These are phyloP conservation scores for Drosophila willistoni DNA, from an alignment of 1,140 invertebrate species.

Conservation along the genomic window DNA sequence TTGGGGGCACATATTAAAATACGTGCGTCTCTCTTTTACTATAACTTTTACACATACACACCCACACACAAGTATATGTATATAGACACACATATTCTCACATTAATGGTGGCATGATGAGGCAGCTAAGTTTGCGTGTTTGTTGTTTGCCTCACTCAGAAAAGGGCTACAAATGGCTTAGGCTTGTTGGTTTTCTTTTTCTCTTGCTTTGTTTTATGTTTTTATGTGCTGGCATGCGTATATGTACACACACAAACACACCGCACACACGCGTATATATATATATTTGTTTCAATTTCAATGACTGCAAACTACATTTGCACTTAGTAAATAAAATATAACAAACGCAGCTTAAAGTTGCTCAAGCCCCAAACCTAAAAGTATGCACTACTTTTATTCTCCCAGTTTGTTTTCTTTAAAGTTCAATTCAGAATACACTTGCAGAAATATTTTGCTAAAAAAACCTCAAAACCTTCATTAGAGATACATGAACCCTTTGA, in stretches of 20 bases:
- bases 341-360: conserved; percentile 65
- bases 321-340: conserved; percentile 82
- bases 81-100: conserved; percentile 41
- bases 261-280: not conserved
- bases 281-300: conserved; percentile 79
- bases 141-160: conserved; percentile 68
- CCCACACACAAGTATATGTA: not conserved
- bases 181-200: conserved; percentile 47
- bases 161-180: conserved; percentile 79
- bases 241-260: conserved; percentile 17
- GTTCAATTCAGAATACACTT: not conserved
- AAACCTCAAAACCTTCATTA: no score
- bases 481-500: no score
- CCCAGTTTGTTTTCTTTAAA: not conserved
- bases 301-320: conserved; percentile 80
- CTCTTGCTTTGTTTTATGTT: conserved; percentile 12
- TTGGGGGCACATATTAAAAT: conserved; percentile 83
- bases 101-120: conserved; percentile 78
- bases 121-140: conserved; percentile 69
- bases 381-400: conserved; percentile 19
- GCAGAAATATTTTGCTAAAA: not conserved
- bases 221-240: conserved; percentile 44
- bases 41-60: conserved; percentile 67
- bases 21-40: conserved; percentile 79
- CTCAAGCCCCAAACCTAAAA: conserved; percentile 14